These are phyloP conservation scores for Procambarus clarkii DNA, from an alignment of 1,140 invertebrate genomes.

Conservation along the genomic window DNA sequence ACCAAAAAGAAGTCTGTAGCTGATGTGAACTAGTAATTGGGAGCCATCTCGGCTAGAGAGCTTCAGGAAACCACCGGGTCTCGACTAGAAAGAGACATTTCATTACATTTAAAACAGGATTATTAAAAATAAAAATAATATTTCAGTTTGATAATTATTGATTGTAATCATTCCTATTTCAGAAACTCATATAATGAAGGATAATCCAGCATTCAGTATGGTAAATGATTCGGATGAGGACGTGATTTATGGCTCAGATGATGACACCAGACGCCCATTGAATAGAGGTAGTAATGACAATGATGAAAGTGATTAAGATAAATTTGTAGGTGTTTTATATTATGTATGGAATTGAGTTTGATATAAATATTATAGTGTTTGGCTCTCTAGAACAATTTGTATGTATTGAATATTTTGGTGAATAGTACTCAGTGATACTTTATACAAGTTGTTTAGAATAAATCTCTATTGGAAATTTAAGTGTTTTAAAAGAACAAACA, in stretches of 20 bases:
- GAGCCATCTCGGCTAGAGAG: no score
- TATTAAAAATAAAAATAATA: no score
- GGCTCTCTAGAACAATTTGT: background rate
- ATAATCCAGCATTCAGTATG: conserved; percentile 98
- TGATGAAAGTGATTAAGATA: conserved; percentile 72
- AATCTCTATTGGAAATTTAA: no score
- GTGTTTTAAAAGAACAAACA: no score
- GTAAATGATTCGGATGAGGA: conserved; percentile 99
- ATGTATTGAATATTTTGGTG: background rate
- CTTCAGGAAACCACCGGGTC: no score
- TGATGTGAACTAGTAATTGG: no score
- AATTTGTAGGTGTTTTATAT: background rate
- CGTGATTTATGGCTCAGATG: conserved; percentile 95
- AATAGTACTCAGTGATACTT: no score
- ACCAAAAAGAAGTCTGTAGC: no score
- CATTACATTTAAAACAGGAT: no score
- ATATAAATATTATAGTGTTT: background rate
- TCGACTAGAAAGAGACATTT: no score
- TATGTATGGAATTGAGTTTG: background rate
- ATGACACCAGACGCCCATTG: conserved; percentile 79
- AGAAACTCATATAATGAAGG: conserved; percentile 94
- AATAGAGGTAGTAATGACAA: conserved; percentile 73
- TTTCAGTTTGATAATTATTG: no score
- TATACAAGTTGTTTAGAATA: no score
- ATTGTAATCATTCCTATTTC: background rate